These are phyloP conservation scores for Vulpes vulpes DNA, from an alignment of 2,113 vertebrate genomes.

Conservation along the genomic window DNA sequence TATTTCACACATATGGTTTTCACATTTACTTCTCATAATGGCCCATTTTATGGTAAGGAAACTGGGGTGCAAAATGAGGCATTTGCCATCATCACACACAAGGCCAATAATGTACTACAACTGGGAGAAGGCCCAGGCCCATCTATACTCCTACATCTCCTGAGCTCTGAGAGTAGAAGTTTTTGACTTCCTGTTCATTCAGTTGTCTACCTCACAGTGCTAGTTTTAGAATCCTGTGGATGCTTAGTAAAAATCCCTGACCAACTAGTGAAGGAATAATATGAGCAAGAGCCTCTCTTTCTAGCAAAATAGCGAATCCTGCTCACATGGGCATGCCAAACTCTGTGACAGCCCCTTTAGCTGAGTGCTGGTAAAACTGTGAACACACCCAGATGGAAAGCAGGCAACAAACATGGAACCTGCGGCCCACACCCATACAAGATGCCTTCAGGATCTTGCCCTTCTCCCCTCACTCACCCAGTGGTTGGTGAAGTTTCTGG, in stretches of 20 bases:
- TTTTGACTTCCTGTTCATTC: slow-evolving; percentile 59
- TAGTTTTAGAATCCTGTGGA: not conserved
- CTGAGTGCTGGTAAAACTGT: not conserved
- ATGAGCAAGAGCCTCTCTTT: slow-evolving; percentile 34
- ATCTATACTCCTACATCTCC: not conserved
- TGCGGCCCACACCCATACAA: not conserved
- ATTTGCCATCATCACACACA: not conserved
- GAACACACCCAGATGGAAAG: not conserved
- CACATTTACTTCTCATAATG: slow-evolving; percentile 7
- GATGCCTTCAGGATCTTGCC: not conserved
- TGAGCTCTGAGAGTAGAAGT: not conserved
- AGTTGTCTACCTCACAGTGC: not conserved
- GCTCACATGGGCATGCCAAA: not conserved
- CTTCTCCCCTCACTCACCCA: slow-evolving; percentile 91
- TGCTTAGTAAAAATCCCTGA: not conserved
- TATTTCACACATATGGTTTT: not conserved
- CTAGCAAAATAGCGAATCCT: not conserved
- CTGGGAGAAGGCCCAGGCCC: not conserved
- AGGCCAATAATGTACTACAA: not conserved
- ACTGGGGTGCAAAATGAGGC: not conserved
- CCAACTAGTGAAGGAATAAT: not conserved
- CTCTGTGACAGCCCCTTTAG: not conserved
- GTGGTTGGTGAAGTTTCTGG: slow-evolving; percentile 96
- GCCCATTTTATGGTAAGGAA: not conserved
- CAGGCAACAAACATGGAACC: not conserved